A percentile compares a stretch with the other conserved stretches of the same genome.
These are phyloP conservation scores for Laspeyria flexula DNA, from an alignment of 2,888 invertebrate genomes.

Conservation along the genomic window DNA sequence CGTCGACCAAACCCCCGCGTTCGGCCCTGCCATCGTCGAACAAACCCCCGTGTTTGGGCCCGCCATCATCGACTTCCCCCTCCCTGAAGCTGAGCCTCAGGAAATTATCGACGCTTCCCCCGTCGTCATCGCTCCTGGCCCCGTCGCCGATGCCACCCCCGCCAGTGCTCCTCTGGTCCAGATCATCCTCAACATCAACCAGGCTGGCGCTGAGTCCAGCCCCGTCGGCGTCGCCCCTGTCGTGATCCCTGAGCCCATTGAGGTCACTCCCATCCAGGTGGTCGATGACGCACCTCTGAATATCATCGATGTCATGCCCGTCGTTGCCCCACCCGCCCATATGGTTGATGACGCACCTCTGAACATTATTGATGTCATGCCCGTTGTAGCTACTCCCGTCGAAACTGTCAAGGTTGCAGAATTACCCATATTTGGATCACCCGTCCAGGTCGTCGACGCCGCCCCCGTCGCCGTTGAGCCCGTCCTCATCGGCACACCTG, in stretches of 20 bases:
- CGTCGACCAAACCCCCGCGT: slow-evolving; percentile 21
- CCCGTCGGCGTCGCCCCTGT: slow-evolving; percentile 10
- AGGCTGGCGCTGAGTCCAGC: slow-evolving; percentile 20
- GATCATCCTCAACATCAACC: slow-evolving; percentile 49
- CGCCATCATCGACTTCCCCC: slow-evolving; percentile 17
- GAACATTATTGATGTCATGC: slow-evolving; percentile 12
- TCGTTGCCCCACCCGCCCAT: neutral
- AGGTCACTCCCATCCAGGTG: neutral
- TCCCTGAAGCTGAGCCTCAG: slow-evolving; percentile 6
- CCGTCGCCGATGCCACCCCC: slow-evolving; percentile 20
- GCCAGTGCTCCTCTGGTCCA: slow-evolving; percentile 41
- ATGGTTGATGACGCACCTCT: neutral
- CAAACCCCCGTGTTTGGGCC: slow-evolving; percentile 35
- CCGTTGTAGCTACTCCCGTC: slow-evolving; percentile 23
- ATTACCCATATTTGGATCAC: neutral
- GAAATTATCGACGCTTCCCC: slow-evolving; percentile 31
- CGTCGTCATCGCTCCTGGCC: slow-evolving; percentile 20
- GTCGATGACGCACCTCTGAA: slow-evolving; percentile 16
- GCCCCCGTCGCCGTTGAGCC: slow-evolving; percentile 30
- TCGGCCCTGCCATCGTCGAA: slow-evolving; percentile 24
- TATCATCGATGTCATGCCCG: slow-evolving; percentile 3
- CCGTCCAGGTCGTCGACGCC: slow-evolving; percentile 18
- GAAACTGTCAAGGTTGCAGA: slow-evolving; percentile 2
- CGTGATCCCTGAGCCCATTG: slow-evolving; percentile 17
- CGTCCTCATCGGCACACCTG: slow-evolving; percentile 36